Conservation (phyloP, 2,797 vertebrate species). For the Micromesistius poutassou region DNA sequence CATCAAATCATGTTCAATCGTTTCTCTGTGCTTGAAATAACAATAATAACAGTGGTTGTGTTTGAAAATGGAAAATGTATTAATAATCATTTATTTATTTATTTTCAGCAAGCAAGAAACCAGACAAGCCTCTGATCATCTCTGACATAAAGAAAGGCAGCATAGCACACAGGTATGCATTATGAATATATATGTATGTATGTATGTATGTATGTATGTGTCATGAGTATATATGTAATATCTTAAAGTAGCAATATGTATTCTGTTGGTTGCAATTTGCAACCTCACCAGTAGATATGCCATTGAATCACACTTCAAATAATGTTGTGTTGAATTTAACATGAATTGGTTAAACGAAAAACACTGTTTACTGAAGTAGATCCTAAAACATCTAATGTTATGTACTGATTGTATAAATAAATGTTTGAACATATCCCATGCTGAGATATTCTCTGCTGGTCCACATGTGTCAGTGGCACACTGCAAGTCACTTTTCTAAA, state of each 20-base stretch:
- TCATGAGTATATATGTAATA: neutral
- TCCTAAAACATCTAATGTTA: too few species aligned
- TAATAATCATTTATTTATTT: neutral
- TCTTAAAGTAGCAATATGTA: too few species aligned
- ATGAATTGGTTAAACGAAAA: too few species aligned
- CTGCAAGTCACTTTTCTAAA: neutral
- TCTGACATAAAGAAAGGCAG: constrained; percentile 97
- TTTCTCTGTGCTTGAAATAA: neutral
- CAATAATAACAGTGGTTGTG: neutral
- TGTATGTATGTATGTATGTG: too few species aligned
- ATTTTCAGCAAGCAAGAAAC: constrained; percentile 83
- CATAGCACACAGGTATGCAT: constrained; percentile 87
- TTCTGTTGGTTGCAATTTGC: too few species aligned
- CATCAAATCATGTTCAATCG: neutral
- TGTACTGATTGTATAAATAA: too few species aligned
- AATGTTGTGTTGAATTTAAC: too few species aligned
- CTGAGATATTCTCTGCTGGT: neutral
- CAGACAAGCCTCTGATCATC: constrained; percentile 92
- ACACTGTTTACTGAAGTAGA: too few species aligned
- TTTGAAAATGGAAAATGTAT: neutral
- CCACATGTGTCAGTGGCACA: neutral
- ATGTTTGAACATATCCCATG: too few species aligned
- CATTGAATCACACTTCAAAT: too few species aligned
- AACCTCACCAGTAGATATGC: too few species aligned
- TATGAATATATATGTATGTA: too few species aligned